phyloP scores from a whole-genome alignment of 2,113 vertebrate species.

The Pholis gunnellus region DNA sequence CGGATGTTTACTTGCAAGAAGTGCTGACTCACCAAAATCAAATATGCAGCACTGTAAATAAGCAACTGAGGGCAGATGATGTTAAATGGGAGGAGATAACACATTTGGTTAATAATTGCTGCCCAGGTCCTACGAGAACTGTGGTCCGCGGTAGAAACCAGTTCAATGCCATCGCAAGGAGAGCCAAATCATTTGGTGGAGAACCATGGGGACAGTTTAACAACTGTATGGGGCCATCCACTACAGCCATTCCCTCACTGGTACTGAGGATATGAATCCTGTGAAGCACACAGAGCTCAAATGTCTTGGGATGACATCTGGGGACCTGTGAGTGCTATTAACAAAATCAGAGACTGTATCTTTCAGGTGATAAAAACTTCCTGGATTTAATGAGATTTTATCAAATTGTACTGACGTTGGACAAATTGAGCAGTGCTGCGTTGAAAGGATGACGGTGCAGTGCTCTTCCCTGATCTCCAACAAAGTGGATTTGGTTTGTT shows the following conservation, averaged over 20 bases:
- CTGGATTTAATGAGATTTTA: background rate
- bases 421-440: background rate
- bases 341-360: background rate
- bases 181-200: slow-evolving; percentile 63
- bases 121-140: slow-evolving; percentile 52
- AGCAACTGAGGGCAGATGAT: slow-evolving; percentile 41
- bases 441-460: background rate
- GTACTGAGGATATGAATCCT: background rate
- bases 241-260: slow-evolving; percentile 33
- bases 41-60: slow-evolving; percentile 52
- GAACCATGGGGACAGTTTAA: slow-evolving; percentile 57
- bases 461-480: background rate
- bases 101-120: slow-evolving; percentile 64
- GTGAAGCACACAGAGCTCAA: slow-evolving; percentile 29
- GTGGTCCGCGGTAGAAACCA: slow-evolving; percentile 44
- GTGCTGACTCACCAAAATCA: slow-evolving; percentile 48
- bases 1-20: slow-evolving; percentile 21
- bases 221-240: slow-evolving; percentile 45
- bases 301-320: slow-evolving; percentile 5
- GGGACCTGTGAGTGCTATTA: background rate
- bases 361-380: slow-evolving; percentile 9
- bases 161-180: slow-evolving; percentile 64
- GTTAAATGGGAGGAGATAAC: slow-evolving; percentile 65
- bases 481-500: slow-evolving; percentile 24
- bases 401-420: background rate